Evolutionary conservation across 2,113 vertebrate genomes (phyloP), one percentile per base, ranked within the genome.

Genomic region (Platanista minor): DNA sequence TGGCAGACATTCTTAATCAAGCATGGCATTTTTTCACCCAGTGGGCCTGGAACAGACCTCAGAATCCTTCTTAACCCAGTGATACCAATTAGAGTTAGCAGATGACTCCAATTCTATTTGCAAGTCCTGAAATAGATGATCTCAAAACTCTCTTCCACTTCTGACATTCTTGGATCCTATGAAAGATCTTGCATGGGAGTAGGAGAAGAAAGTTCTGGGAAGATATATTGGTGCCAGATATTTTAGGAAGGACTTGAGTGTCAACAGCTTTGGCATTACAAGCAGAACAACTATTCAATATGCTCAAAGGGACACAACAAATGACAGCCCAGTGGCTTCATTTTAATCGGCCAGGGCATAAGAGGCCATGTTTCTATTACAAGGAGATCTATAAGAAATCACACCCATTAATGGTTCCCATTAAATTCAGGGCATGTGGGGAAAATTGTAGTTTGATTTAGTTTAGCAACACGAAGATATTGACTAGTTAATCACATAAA

Each of bases 401-500:
- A 69, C 98, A 98, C 97, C 98, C 98, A 98, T 98, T 99, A 99
- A 98, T 87, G 96, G 95, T 97, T 98, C 98, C 98, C 98, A 99
- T 99, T 99, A 99, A 99, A 98, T 96, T 98, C 98, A 98, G 98
- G 98, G 97, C 99, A 98, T 98, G 98, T 98, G 98, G 98, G 98
- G 97, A 98, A 98, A 98, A 99, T 98, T 98, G 98, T 98, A 97
- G 95, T 98, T 99, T 99, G 98, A 99, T 99, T 99, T 99, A 99
- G 98, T 98, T 98, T 98, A 97, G 98, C 98, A 98, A 98, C 98
- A 98, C 61, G 92, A 97, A 98, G 98, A 98, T 98, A 99, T 99
- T 99, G 99, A 98, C 98, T 98, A 98, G 98, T 98, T 99, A 99
- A 99, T 99, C 98, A 98, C 98, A 98, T 99, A 98, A 98, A 99